Conservation (phyloP, 2,797 vertebrate species). For the Psittacula derbiana region DNA sequence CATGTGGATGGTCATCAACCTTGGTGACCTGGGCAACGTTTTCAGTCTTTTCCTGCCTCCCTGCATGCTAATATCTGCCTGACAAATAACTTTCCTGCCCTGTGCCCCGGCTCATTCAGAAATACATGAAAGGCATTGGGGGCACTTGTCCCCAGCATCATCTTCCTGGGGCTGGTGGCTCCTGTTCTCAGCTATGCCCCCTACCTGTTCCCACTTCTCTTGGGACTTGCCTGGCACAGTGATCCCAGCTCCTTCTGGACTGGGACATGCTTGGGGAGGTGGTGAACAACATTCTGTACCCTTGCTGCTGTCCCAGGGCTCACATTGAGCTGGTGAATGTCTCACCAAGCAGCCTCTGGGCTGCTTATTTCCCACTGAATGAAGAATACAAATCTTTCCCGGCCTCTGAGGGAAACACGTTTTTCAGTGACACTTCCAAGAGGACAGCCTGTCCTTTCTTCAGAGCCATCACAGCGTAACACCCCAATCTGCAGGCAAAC, state of each 20-base stretch:
- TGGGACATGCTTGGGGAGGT: not conserved
- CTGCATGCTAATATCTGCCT: not conserved
- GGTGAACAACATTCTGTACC: not conserved
- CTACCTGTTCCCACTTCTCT: not conserved
- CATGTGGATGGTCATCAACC: too few relatives aligned
- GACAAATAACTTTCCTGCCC: not conserved
- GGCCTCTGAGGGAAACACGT: not conserved
- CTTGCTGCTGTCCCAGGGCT: not conserved
- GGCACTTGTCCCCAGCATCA: not conserved
- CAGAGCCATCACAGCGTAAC: not conserved
- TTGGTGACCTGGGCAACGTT: not conserved
- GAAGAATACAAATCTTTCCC: not conserved
- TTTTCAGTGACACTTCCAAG: conserved; percentile 14
- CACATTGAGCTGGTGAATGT: rapidly evolving
- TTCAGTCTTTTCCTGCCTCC: not conserved
- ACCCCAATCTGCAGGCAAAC: conserved; percentile 38
- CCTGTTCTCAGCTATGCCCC: not conserved
- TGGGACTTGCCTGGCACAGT: not conserved
- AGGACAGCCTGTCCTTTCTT: conserved; percentile 45
- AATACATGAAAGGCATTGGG: not conserved
- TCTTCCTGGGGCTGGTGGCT: not conserved
- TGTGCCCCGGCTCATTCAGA: rapidly evolving
- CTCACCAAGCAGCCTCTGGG: not conserved
- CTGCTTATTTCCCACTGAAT: not conserved
- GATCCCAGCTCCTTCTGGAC: not conserved